These are phyloP conservation scores for Neoaliturus tenellus DNA, from an alignment of 2,888 invertebrate species.

Conservation along the genomic window DNA sequence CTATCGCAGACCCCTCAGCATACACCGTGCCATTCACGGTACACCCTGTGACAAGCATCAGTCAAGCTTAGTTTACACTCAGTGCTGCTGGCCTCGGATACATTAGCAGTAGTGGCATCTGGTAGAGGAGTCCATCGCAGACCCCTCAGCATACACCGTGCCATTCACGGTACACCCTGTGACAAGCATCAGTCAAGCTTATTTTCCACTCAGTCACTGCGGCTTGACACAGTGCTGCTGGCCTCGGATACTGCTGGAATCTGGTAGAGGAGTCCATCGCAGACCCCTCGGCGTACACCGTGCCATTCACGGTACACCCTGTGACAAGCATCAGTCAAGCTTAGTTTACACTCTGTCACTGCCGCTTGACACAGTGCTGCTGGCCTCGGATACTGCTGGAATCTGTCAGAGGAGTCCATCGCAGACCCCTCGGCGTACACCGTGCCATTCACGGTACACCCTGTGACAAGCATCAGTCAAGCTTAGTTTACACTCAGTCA, in stretches of 20 bases:
- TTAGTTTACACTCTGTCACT: no score
- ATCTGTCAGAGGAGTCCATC: conserved; percentile 85
- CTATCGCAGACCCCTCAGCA: conserved; percentile 90
- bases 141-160: conserved; percentile 85
- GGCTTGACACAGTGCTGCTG: conserved; percentile 86
- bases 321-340: no score
- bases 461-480: conserved; percentile 72
- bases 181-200: no score
- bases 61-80: no score
- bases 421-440: conserved; percentile 89
- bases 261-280: conserved; percentile 86
- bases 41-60: conserved; percentile 77
- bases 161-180: conserved; percentile 83
- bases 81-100: conserved; percentile 81
- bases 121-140: conserved; percentile 86
- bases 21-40: conserved; percentile 83
- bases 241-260: conserved; percentile 89
- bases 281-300: conserved; percentile 86
- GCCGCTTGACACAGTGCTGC: conserved; percentile 86
- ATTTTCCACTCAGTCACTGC: no score
- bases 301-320: conserved; percentile 84
- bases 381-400: conserved; percentile 87
- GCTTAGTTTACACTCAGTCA: conserved; percentile 86
- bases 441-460: conserved; percentile 83
- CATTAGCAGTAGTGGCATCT: conserved; percentile 94